phyloP scores from a whole-genome alignment of 30 jellyfish, hydroid and myxozoan species.

The Aurelia aurita region DNA sequence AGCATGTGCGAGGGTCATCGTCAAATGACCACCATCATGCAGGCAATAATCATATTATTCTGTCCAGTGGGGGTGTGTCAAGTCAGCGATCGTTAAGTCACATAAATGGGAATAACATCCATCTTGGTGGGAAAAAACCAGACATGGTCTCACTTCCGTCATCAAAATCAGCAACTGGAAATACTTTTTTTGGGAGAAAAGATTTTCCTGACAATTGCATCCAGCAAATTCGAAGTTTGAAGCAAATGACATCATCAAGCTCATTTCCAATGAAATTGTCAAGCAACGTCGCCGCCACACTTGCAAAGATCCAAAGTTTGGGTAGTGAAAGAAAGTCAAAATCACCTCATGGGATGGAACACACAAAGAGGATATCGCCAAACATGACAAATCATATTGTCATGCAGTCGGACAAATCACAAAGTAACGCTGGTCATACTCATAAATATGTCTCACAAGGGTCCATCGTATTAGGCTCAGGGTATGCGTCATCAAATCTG shows the following conservation, averaged over 20 bases:
- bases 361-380: conserved; percentile 31
- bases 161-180: not conserved
- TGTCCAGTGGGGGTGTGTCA: conserved; percentile 15
- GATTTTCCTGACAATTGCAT: conserved; percentile 12
- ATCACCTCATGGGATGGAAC: conserved; percentile 15
- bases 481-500: conserved; percentile 12
- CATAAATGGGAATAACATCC: not conserved
- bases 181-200: not conserved
- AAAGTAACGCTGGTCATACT: not conserved
- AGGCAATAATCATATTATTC: conserved; percentile 7
- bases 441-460: not conserved
- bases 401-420: not conserved
- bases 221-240: conserved; percentile 18
- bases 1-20: conserved; percentile 14
- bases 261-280: not conserved
- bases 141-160: conserved; percentile 19
- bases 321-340: conserved; percentile 18
- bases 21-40: conserved; percentile 16
- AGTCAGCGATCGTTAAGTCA: not conserved
- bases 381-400: not conserved
- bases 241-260: not conserved
- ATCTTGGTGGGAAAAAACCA: not conserved
- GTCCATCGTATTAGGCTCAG: conserved; percentile 33
- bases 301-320: conserved; percentile 14
- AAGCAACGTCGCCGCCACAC: conserved; percentile 7